A percentile compares a stretch with the other conserved stretches of the same genome.
phyloP scores from a whole-genome alignment of 2,888 invertebrate species.

The Lycia hirtaria region DNA sequence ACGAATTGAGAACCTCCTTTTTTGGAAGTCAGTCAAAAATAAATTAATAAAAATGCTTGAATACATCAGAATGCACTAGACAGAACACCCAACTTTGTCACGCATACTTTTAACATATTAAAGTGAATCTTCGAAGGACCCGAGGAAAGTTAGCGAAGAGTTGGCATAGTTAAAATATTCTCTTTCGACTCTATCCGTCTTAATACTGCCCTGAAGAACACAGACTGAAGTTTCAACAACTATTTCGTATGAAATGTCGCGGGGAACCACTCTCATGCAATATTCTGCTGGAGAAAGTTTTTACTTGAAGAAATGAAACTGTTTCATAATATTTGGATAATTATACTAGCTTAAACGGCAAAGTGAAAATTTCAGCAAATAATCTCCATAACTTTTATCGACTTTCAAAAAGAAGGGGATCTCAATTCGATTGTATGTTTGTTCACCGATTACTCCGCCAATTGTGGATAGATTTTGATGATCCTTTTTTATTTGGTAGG shows the following conservation, averaged over 20 bases:
- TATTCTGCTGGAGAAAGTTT: conserved; percentile 2
- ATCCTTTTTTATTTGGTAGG: no score
- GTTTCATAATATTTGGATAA: background rate
- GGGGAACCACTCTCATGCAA: conserved; percentile 5
- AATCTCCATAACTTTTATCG: no score
- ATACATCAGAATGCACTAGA: background rate
- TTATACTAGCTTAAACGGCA: background rate
- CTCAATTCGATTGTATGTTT: no score
- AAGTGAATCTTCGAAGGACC: conserved; percentile 24
- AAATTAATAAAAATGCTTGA: background rate
- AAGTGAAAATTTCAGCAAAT: background rate
- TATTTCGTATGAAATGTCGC: conserved; percentile 18
- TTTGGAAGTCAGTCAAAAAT: no score
- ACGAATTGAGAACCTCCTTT: no score
- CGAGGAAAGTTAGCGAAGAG: conserved; percentile 29
- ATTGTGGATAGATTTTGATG: no score
- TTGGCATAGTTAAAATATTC: conserved; percentile 35
- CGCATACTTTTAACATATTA: conserved; percentile 18
- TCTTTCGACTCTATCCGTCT: conserved; percentile 35
- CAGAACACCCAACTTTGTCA: background rate
- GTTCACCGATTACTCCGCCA: no score
- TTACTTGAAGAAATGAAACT: background rate
- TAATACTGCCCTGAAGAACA: conserved; percentile 22
- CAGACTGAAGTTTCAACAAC: conserved; percentile 16
- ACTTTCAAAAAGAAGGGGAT: no score